Evolutionary conservation across 2,888 invertebrate genomes (phyloP), one percentile per base, ranked within the genome.

Genomic region (Osmoderma eremita): DNA sequence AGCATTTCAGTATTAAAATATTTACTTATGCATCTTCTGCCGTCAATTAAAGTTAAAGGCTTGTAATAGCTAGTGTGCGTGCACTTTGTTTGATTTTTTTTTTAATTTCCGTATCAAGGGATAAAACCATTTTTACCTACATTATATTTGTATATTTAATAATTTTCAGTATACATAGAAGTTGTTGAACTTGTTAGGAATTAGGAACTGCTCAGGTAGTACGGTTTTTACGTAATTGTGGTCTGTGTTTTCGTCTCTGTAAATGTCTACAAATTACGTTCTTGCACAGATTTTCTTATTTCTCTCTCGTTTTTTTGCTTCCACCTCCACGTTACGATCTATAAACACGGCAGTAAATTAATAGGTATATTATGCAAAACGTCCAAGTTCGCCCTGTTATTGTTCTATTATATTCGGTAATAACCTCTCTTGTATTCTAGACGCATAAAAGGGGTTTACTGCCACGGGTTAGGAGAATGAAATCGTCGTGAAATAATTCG

Each of bases 351-450:
- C 22, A 42, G 39, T 41, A 41, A 39, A 41, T 65, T 65, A 65
- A 56, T 56, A 65, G 56, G 45, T 49, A 65, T 56, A 65, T 48
- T 65, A 65, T 56, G 65, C 45, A 48, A 56, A 56, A 45, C 20
- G 49, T 56, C 54, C 48, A 48, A 36, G 41, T 38, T 56, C 53
- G 48, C 17, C 48, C 56, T 15, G 39, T 65, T 65, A 65, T 56
- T 63, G 51, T 63, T 48, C 65, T 56, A 56, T 56, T 65, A 65
- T 65, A 56, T 65, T 30, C 42, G 48, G 65, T 56, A 65, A 65
- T 65, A 65, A 65, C 51, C 53, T 13, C 56, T 49, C 50, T 49
- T 63, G 63, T 50, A 63, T 50, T 49, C 45, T 42, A 41, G 56
- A 22, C 41, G 13, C 56, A 56, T 56, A 56, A 56, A 24, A 39